phyloP scores from a whole-genome alignment of 2,113 vertebrate genomes.

The Salminus brasiliensis region DNA sequence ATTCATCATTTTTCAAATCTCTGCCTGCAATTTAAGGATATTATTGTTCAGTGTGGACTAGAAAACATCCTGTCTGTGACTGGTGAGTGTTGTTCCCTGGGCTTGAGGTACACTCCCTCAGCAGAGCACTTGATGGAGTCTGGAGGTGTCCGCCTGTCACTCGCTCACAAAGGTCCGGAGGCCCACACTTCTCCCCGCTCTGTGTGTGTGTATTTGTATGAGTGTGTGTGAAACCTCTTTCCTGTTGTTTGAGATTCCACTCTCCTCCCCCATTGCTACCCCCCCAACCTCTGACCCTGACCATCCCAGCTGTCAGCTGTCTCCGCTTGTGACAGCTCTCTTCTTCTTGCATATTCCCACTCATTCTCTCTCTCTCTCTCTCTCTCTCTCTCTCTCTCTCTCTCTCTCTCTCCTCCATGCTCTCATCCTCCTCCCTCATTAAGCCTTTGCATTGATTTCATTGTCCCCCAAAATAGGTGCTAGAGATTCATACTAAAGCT shows the following conservation, averaged over 20 bases:
- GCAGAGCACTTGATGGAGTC: slow-evolving; percentile 13
- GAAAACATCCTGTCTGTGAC: not conserved
- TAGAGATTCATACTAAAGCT: too few relatives aligned
- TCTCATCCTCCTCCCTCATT: slow-evolving; percentile 14
- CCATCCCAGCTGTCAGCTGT: slow-evolving; percentile 81
- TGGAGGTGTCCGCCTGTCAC: slow-evolving; percentile 26
- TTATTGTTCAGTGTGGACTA: too few relatives aligned
- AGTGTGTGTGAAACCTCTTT: slow-evolving; percentile 60
- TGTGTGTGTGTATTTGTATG: slow-evolving; percentile 11
- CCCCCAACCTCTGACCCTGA: slow-evolving; percentile 70
- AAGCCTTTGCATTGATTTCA: not conserved
- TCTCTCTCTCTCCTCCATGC: not conserved
- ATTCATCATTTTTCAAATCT: too few relatives aligned
- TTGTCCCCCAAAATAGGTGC: not conserved
- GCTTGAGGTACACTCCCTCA: not conserved
- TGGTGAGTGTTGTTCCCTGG: not conserved
- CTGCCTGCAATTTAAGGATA: too few relatives aligned
- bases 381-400: too few relatives aligned
- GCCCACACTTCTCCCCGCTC: not conserved
- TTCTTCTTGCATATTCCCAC: slow-evolving; percentile 27
- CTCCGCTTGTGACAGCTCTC: slow-evolving; percentile 63
- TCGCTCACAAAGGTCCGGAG: slow-evolving; percentile 23
- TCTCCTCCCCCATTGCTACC: slow-evolving; percentile 73
- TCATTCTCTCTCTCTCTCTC: slow-evolving; percentile 1
- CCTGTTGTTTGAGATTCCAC: slow-evolving; percentile 80